Percentiles rank a stretch among this genome's conserved stretches.
phyloP scores from a whole-genome alignment of 2,797 vertebrate genomes.

The Sebastes aleutianus region DNA sequence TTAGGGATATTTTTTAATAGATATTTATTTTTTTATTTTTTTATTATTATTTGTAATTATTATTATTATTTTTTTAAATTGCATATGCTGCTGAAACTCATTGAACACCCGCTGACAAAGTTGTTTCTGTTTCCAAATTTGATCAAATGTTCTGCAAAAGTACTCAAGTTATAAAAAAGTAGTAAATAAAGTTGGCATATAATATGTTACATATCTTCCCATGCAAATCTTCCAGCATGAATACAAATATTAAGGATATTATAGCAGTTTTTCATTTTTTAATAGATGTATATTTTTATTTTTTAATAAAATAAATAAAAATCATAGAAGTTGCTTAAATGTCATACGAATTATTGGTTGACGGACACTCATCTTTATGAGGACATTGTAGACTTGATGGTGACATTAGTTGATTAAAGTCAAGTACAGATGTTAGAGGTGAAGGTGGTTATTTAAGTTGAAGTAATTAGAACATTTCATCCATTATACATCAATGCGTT shows the following conservation, averaged over 20 bases:
- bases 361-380: not conserved
- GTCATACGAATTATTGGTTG: not conserved
- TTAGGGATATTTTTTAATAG: not conserved
- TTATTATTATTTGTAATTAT: not conserved
- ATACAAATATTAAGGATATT: not conserved
- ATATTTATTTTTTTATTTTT: not conserved
- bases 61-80: too few relatives aligned
- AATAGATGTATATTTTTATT: not conserved
- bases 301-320: not conserved
- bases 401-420: not conserved
- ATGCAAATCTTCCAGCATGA: not conserved
- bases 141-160: not conserved
- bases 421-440: not conserved
- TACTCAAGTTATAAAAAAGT: too few relatives aligned
- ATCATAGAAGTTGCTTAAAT: not conserved
- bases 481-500: conserved; percentile 8
- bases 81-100: not conserved
- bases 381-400: fast-evolving
- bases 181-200: not conserved
- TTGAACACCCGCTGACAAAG: too few relatives aligned
- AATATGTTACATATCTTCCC: not conserved
- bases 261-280: not conserved
- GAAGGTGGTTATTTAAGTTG: not conserved
- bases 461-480: not conserved
- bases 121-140: not conserved